Conservation (phyloP, 1,140 invertebrate species). For the Palaemon carinicauda region DNA sequence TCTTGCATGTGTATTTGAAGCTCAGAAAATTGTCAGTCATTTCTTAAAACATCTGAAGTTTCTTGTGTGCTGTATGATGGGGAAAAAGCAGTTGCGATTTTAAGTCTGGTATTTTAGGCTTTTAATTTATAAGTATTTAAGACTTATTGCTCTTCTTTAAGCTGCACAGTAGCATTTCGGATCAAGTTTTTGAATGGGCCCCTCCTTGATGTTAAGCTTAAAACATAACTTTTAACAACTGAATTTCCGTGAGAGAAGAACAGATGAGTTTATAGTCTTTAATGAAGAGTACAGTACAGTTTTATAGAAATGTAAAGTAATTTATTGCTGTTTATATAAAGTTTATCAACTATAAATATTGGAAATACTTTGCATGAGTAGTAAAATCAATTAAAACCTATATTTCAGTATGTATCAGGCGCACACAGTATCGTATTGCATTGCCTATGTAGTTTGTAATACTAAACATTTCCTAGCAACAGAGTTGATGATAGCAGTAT, state of each 20-base stretch:
- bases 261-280: neutral
- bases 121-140: constrained; percentile 40
- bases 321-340: no score
- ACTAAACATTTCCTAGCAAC: constrained; percentile 2
- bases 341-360: no score
- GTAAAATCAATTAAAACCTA: no score
- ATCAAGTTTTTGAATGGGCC: constrained; percentile 52
- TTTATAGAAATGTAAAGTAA: no score
- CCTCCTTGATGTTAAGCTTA: constrained; percentile 55
- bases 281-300: no score
- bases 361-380: no score
- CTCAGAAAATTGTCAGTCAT: no score
- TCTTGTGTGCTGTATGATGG: constrained; percentile 9
- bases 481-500: neutral
- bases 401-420: no score
- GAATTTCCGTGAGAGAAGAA: constrained; percentile 45
- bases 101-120: constrained; percentile 36
- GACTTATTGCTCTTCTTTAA: constrained; percentile 28
- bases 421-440: neutral
- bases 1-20: no score
- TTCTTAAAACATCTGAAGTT: no score
- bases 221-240: constrained; percentile 44
- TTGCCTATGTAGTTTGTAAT: neutral
- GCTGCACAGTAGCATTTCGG: constrained; percentile 12
- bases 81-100: constrained; percentile 45